These are phyloP conservation scores for Diarsia mendica DNA, from an alignment of 2,888 invertebrate genomes.

Conservation along the genomic window DNA sequence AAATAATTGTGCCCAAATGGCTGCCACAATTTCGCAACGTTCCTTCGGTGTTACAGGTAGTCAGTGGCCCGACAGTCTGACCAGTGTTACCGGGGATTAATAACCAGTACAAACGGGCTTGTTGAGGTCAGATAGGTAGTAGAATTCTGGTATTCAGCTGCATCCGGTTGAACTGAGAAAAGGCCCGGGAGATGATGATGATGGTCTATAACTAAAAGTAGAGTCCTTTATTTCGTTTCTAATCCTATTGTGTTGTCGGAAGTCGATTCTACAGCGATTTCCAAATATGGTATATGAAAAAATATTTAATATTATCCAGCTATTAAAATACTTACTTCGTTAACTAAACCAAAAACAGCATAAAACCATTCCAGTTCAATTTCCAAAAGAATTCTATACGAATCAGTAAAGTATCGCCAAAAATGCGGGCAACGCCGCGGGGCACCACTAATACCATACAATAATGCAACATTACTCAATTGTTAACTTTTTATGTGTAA, in stretches of 20 bases:
- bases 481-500: constrained; percentile 66
- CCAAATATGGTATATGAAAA: background rate
- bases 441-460: constrained; percentile 53
- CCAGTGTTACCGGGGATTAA: no score
- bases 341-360: constrained; percentile 15
- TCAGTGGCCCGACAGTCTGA: no score
- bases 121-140: no score
- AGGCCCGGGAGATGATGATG: background rate
- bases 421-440: constrained; percentile 64
- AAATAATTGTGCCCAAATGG: no score
- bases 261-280: background rate
- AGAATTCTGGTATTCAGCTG: no score
- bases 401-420: constrained; percentile 40
- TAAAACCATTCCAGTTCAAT: constrained; percentile 1
- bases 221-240: background rate
- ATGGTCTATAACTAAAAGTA: background rate
- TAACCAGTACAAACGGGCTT: no score
- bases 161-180: background rate
- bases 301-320: background rate
- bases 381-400: constrained; percentile 28
- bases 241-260: background rate
- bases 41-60: no score
- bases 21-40: no score
- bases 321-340: constrained; percentile 3
- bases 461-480: constrained; percentile 67